Percentiles rank a stretch among this genome's conserved stretches.
These are phyloP conservation scores for Germaria angustata DNA, from an alignment of 2,888 invertebrate genomes.

Conservation along the genomic window DNA sequence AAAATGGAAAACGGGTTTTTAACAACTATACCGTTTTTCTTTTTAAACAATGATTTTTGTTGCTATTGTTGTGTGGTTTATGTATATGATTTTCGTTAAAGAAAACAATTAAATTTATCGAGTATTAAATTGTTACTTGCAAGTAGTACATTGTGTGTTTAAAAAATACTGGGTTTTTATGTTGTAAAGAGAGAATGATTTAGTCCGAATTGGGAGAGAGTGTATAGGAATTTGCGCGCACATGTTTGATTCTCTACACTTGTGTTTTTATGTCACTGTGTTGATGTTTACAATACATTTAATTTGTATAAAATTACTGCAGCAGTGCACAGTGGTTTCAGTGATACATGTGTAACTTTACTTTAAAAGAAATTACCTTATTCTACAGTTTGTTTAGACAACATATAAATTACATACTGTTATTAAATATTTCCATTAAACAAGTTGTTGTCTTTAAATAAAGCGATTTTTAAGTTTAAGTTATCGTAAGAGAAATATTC, in stretches of 20 bases:
- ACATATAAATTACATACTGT: too few species aligned
- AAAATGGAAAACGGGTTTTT: background rate
- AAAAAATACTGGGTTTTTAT: conserved; percentile 34
- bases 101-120: conserved; percentile 8
- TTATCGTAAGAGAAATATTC: too few species aligned
- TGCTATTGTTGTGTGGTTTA: background rate
- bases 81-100: background rate
- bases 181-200: background rate
- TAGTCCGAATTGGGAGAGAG: background rate
- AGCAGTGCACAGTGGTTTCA: conserved; percentile 15
- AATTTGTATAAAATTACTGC: conserved; percentile 26
- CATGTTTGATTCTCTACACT: conserved; percentile 14
- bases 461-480: too few species aligned
- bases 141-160: background rate
- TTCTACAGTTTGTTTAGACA: too few species aligned
- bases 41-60: background rate
- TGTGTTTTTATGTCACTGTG: conserved; percentile 18
- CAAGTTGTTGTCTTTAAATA: too few species aligned
- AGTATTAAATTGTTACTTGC: conserved; percentile 26
- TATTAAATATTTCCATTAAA: too few species aligned
- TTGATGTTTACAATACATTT: conserved; percentile 28
- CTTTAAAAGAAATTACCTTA: too few species aligned
- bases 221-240: conserved; percentile 11
- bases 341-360: too few species aligned
- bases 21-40: conserved; percentile 13